A percentile compares a stretch with the other conserved stretches of the same genome.
These are phyloP conservation scores for Oryzias woworae DNA, from an alignment of 2,113 vertebrate genomes.

Conservation along the genomic window DNA sequence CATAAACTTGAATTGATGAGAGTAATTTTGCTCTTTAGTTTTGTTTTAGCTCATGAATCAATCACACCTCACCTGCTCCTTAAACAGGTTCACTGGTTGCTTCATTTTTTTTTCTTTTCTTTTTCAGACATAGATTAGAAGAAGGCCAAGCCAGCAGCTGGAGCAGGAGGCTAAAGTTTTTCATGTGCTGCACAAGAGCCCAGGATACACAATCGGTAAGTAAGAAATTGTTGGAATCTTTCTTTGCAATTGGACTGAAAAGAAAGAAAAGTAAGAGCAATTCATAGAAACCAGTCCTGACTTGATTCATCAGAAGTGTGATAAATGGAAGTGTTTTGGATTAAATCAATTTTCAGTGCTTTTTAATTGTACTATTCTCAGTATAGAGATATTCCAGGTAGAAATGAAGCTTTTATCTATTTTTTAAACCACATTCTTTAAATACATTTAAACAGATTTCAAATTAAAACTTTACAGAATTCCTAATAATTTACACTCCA, in stretches of 20 bases:
- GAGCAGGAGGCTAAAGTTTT: conserved; percentile 94
- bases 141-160: conserved; percentile 98
- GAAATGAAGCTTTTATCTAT: neutral
- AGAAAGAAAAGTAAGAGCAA: neutral
- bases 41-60: neutral
- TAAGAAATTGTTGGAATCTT: conserved; percentile 16
- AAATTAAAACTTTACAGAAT: neutral
- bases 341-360: conserved; percentile 10
- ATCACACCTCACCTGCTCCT: neutral
- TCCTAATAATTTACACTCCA: neutral
- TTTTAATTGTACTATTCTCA: too few species aligned
- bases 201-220: conserved; percentile 98
- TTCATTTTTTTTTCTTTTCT: conserved; percentile 7
- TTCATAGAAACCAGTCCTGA: conserved; percentile 20
- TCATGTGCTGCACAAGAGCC: conserved; percentile 96
- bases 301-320: conserved; percentile 3
- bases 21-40: neutral
- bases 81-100: neutral
- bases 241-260: conserved; percentile 2
- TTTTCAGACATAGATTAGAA: conserved; percentile 89
- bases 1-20: neutral
- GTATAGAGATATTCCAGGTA: too few species aligned
- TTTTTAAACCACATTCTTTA: neutral
- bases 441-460: neutral
- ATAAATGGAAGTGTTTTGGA: conserved; percentile 11